Evolutionary conservation across 2,888 invertebrate species (phyloP), one percentile per base, ranked within the genome.

Genomic region (Gymnosoma rotundatum): DNA sequence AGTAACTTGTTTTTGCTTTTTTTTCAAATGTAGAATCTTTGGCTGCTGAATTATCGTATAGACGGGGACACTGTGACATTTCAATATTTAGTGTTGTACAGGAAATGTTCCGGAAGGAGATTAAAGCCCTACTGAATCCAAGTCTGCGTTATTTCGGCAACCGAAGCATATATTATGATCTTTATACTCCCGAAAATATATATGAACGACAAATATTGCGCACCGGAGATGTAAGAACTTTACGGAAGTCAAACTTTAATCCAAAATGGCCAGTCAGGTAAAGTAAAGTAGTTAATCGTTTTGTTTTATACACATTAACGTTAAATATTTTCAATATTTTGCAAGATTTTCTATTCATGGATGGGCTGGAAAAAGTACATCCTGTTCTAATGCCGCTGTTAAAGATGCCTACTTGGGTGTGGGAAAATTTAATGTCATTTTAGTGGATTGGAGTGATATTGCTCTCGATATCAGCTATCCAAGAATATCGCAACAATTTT

Each of bases 381-480:
- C 87, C 16, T 90, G 91, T 79, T 89, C 89, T n/a, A 91, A 91
- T 87, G 89, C 89, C 0, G 89, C 89, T 45, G 80, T 91, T 14
- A 91, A 91, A 83, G 90, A 90, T 87, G 89, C 90, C 56, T 91
- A 91, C 67, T 58, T 91, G 60, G 85, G 87, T 14, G 87, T 85
- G 7, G 91, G 90, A 20, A 87, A 89, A 38, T 91, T 87, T 74
- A 91, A 91, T 78, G 88, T 91, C 0, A 90, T 92, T 36, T 84
- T 90, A n/a, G 86, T 92, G 60, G 91, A 92, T 85, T 92, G 92
- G 91, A 89, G 90, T 81, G 87, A 83, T 9, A 89, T 89, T 78
- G 87, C 92, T 0, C 16, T 87, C 14, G 89, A 89, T 21, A 86
- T 90, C 3, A 88, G 86, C 73, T 92, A 92, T 85, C 52, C 83